Evolutionary conservation across 2,113 vertebrate genomes (phyloP).

Genomic region (Vombatus ursinus): DNA sequence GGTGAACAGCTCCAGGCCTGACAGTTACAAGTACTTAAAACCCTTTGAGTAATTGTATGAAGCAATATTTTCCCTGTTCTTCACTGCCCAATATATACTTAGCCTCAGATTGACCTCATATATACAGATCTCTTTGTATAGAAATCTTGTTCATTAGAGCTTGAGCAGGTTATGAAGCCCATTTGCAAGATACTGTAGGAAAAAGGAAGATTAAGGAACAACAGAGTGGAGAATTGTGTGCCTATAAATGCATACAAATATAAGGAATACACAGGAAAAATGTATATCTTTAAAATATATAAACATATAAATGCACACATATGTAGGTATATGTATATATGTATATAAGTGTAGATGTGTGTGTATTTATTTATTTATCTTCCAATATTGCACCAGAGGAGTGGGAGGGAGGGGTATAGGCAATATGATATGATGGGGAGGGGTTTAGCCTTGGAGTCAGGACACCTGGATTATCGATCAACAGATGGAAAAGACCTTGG

Average conservation of each 20-base stretch:
- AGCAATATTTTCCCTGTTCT: constrained; percentile 18
- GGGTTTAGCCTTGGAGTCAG: not conserved
- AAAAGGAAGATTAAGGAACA: constrained; percentile 48
- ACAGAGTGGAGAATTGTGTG: constrained; percentile 13
- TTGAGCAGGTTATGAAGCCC: not conserved
- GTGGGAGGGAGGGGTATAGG: not conserved
- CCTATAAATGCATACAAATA: not conserved
- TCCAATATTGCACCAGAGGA: constrained; percentile 43
- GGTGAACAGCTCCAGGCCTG: constrained; percentile 39
- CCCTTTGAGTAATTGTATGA: constrained; percentile 53
- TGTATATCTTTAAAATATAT: not conserved
- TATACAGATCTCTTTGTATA: constrained; percentile 22
- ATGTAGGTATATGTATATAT: no score
- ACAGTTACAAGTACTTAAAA: constrained; percentile 33
- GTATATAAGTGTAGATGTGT: not conserved
- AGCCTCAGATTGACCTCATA: constrained; percentile 49
- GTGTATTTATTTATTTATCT: not conserved
- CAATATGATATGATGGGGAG: not conserved
- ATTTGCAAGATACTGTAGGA: not conserved
- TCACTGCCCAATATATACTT: constrained; percentile 46
- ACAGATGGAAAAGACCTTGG: not conserved
- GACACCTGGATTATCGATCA: not conserved
- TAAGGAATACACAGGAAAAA: not conserved
- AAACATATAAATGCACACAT: no score
- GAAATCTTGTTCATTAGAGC: constrained; percentile 12